These are phyloP conservation scores for Drosophila bocki DNA, from an alignment of 1,140 invertebrate genomes.

Conservation along the genomic window DNA sequence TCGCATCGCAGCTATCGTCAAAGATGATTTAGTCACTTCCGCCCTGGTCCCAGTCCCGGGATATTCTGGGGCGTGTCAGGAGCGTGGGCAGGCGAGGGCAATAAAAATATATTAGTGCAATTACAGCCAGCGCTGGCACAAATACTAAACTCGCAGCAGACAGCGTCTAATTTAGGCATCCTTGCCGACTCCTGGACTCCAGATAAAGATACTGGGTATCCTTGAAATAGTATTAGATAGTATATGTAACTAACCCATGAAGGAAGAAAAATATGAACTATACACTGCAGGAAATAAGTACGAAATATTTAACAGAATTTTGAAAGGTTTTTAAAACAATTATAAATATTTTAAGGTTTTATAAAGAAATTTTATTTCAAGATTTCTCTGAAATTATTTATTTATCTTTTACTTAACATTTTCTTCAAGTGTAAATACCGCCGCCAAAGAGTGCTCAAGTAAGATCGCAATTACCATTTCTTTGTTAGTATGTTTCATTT, in stretches of 20 bases:
- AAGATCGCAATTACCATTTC: conserved; percentile 14
- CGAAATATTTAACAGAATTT: background rate
- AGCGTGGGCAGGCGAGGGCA: conserved; percentile 46
- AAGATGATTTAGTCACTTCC: conserved; percentile 83
- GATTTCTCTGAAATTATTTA: background rate
- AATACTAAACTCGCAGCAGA: conserved; percentile 21
- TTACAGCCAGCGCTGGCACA: conserved; percentile 63
- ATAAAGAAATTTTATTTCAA: no score
- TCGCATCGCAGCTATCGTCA: conserved; percentile 67
- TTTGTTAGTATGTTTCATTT: conserved; percentile 62
- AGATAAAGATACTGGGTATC: conserved; percentile 27
- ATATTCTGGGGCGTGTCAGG: conserved; percentile 21
- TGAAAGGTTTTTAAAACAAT: no score
- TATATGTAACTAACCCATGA: background rate
- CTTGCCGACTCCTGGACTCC: conserved; percentile 21
- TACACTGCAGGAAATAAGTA: background rate
- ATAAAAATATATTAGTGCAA: conserved; percentile 84
- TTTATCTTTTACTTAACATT: no score
- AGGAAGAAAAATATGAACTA: conserved; percentile 11
- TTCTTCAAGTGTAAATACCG: conserved; percentile 4
- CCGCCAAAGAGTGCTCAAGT: conserved; percentile 2
- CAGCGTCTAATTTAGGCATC: conserved; percentile 70
- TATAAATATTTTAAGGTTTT: no score
- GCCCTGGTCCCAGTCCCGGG: conserved; percentile 21
- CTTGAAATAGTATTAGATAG: conserved; percentile 19